Base-by-base conservation (phyloP, 2,888 invertebrate species). In the Congeria kusceri region DNA sequence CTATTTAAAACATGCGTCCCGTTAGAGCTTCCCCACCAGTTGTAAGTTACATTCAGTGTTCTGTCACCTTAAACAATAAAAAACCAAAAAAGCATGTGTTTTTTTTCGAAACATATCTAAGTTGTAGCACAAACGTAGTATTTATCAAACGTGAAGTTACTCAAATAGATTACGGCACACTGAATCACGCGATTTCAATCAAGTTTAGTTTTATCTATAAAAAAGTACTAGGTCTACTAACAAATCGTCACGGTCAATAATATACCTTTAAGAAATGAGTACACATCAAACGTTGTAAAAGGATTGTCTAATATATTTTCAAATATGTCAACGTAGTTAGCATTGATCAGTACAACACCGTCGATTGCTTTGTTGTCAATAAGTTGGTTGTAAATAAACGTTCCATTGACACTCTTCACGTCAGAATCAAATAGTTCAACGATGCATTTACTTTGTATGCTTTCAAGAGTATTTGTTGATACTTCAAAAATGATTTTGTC, bases 281-380 rank as follows among this genome's bases (percentile, higher is more conserved):
- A 64, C 5, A 84, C 18, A 67, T 84, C 80, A 47, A 69, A 78
- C 9, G 69, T 25, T 47, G 83, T 44, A 20, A 11, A 9, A 0
- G 83, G 80, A 66, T 84, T 80, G 46, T 84, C 78, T 53, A 81
- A 74, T 3, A 77, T 77, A 75, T 84, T 84, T n/a, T 79, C 18
- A 15, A 57, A 63, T 3, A 84, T 23, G 27, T 76, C 79, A 29
- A 77, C 65, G 13, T 64, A 29, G 18, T 27, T 32, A 1, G 79
- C 59, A 32, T 74, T 65, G 0, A 71, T 20, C 0, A 62, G 7
- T 2, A 79, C 56, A 32, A 70, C 68, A 32, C 47, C 49, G 15
- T 72, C 63, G 3, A 11, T 61, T 1, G 70, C 53, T 9, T 44
- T 25, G 25, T 64, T 79, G 5, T 47, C 39, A 0, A 69, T 27